Conservation (phyloP, 1,140 invertebrate species). For the Scaptomyza hsui region DNA sequence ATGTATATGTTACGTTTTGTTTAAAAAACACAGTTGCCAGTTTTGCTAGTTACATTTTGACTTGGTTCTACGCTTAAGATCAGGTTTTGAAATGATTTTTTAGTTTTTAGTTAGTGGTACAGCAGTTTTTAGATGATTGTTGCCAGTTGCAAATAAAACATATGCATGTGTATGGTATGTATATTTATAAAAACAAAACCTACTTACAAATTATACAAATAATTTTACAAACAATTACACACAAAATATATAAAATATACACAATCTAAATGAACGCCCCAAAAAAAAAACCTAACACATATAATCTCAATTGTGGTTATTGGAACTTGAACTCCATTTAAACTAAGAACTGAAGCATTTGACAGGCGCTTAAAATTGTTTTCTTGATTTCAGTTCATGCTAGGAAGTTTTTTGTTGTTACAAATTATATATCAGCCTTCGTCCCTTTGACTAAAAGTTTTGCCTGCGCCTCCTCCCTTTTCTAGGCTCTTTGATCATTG, state of each 20-base stretch:
- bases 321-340: slow-evolving; percentile 36
- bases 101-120: slow-evolving; percentile 51
- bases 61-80: slow-evolving; percentile 77
- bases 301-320: slow-evolving; percentile 58
- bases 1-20: slow-evolving; percentile 32
- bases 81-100: slow-evolving; percentile 73
- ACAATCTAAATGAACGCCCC: slow-evolving; percentile 10
- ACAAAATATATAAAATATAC: slow-evolving; percentile 8
- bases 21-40: slow-evolving; percentile 61
- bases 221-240: slow-evolving; percentile 41
- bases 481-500: slow-evolving; percentile 17
- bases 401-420: slow-evolving; percentile 56
- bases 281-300: slow-evolving; percentile 30
- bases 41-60: slow-evolving; percentile 76
- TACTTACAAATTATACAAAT: slow-evolving; percentile 40
- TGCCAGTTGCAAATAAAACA: slow-evolving; percentile 68
- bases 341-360: slow-evolving; percentile 38
- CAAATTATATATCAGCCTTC: slow-evolving; percentile 77
- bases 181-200: slow-evolving; percentile 38
- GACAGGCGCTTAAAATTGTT: too few relatives aligned
- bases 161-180: slow-evolving; percentile 1
- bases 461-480: slow-evolving; percentile 14
- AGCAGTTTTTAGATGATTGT: slow-evolving; percentile 72
- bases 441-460: slow-evolving; percentile 74
- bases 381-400: slow-evolving; percentile 49